Conservation (phyloP, 92 coral and sea anemone genomes). For the Blastomussa wellsi region DNA sequence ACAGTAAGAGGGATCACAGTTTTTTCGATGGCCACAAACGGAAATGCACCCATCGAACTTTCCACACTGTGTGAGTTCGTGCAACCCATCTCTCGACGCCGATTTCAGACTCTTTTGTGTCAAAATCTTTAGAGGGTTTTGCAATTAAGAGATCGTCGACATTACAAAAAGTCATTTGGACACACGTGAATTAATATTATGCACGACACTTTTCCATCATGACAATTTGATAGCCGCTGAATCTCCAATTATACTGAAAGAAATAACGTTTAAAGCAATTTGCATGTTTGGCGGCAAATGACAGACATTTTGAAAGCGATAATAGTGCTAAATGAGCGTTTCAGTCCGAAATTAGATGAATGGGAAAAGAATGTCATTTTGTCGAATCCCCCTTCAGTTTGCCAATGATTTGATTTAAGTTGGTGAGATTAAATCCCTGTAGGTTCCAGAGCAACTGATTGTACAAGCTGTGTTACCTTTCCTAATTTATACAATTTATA, state of each 20-base stretch:
- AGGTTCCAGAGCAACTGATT: neutral
- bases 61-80: constrained; percentile 7
- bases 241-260: neutral
- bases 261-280: neutral
- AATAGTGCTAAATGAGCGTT: neutral
- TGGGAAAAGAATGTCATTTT: neutral
- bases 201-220: neutral
- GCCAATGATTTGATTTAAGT: neutral
- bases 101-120: neutral
- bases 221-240: neutral
- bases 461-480: neutral
- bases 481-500: neutral
- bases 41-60: neutral
- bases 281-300: constrained; percentile 1
- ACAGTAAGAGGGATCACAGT: constrained; percentile 27
- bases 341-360: neutral
- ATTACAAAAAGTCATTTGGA: neutral
- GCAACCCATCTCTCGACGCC: constrained; percentile 29
- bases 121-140: neutral
- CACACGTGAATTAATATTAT: neutral
- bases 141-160: neutral
- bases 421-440: neutral
- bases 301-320: neutral
- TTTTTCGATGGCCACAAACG: constrained; percentile 27
- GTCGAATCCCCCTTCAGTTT: neutral